A percentile compares a stretch with the other conserved stretches of the same genome.
Conservation (phyloP, 2,797 vertebrate species). For the Ataeniobius toweri region DNA sequence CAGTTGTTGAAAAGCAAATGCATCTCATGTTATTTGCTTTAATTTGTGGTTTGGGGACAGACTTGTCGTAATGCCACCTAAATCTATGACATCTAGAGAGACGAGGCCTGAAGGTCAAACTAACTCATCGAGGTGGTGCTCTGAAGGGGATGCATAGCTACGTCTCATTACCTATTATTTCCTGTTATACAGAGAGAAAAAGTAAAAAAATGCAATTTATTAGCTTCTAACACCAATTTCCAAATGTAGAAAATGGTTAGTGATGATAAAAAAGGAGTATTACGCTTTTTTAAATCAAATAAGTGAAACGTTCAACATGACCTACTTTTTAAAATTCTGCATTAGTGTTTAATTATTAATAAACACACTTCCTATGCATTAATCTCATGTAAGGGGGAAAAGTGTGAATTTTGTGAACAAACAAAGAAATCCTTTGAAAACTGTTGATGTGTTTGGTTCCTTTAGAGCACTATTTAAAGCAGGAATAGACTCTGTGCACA, state of each 20-base stretch:
- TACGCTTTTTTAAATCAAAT: not conserved
- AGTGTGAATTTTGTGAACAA: slow-evolving; percentile 3
- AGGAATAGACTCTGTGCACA: slow-evolving; percentile 42
- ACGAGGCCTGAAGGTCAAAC: slow-evolving; percentile 39
- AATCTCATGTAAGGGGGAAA: slow-evolving; percentile 2
- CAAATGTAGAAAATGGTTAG: slow-evolving; percentile 5
- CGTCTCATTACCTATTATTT: slow-evolving; percentile 52
- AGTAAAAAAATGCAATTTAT: slow-evolving; percentile 14
- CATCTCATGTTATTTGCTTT: not conserved
- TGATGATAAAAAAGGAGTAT: not conserved
- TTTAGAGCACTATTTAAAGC: slow-evolving; percentile 27
- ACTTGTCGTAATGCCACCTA: slow-evolving; percentile 48
- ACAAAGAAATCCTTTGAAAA: slow-evolving; percentile 17
- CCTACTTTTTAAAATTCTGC: slow-evolving; percentile 38
- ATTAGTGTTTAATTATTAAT: slow-evolving; percentile 41
- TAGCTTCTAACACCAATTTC: not conserved
- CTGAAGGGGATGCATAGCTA: slow-evolving; percentile 52
- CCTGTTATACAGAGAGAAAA: slow-evolving; percentile 21
- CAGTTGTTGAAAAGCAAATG: not conserved
- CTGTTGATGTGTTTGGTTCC: slow-evolving; percentile 28
- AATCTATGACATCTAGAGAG: slow-evolving; percentile 57
- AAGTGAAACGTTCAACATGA: slow-evolving; percentile 27
- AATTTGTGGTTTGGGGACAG: slow-evolving; percentile 34
- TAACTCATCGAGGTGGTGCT: slow-evolving; percentile 39
- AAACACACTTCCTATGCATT: slow-evolving; percentile 29